phyloP scores from a whole-genome alignment of 1,140 invertebrate species.

The Drosophila athabasca region DNA sequence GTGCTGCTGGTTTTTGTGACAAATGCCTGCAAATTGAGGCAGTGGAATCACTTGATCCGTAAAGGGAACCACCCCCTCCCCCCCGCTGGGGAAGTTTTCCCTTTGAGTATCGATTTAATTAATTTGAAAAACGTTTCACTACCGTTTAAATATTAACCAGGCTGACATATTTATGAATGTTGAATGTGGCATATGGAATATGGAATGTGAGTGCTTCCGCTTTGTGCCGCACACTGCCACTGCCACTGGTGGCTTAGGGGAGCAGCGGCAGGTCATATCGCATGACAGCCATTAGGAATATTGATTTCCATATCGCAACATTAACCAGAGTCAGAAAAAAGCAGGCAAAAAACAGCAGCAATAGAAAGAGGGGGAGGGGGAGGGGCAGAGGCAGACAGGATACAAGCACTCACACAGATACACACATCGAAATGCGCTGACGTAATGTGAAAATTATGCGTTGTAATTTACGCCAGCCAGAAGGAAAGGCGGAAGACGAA shows the following conservation, averaged over 20 bases:
- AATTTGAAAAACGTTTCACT: conserved; percentile 38
- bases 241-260: background rate
- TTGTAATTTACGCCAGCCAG: conserved; percentile 72
- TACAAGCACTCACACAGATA: conserved; percentile 25
- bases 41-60: background rate
- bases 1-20: conserved; percentile 5
- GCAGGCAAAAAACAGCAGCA: conserved; percentile 22
- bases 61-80: too few relatives aligned
- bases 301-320: conserved; percentile 79
- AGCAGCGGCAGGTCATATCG: conserved; percentile 28
- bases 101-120: conserved; percentile 57
- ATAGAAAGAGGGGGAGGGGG: background rate
- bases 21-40: conserved; percentile 7
- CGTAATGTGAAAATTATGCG: conserved; percentile 80
- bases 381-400: conserved; percentile 31
- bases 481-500: conserved; percentile 76
- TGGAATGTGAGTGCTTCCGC: conserved; percentile 16
- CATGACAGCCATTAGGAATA: conserved; percentile 75
- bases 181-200: conserved; percentile 22
- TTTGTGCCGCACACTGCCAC: conserved; percentile 2
- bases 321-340: conserved; percentile 58
- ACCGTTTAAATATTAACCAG: conserved; percentile 48
- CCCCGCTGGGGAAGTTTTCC: too few relatives aligned
- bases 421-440: conserved; percentile 56
- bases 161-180: conserved; percentile 42